phyloP scores from a whole-genome alignment of 2,797 vertebrate species.

The Rhadinocentrus ornatus region DNA sequence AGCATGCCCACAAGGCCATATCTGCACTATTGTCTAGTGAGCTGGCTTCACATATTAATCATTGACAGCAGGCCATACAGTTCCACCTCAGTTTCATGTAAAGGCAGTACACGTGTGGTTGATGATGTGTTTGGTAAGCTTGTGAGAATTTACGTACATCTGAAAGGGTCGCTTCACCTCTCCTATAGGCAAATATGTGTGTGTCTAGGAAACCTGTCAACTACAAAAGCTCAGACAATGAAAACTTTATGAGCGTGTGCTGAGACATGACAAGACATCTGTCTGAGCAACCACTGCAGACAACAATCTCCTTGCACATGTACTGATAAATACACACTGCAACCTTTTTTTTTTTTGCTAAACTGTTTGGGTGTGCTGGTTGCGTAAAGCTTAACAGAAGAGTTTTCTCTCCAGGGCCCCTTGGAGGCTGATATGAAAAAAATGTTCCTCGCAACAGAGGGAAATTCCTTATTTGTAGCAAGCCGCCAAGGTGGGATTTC shows the following conservation, averaged over 20 bases:
- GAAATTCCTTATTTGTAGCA: conserved; percentile 76
- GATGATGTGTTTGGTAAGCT: conserved; percentile 16
- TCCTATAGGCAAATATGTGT: conserved; percentile 35
- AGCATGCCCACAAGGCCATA: conserved; percentile 1
- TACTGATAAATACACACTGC: conserved; percentile 28
- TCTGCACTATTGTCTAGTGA: conserved; percentile 21
- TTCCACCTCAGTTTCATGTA: conserved; percentile 3
- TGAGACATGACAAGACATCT: conserved; percentile 59
- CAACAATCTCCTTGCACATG: conserved; percentile 24
- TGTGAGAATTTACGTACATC: conserved; percentile 54
- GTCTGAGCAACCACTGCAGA: conserved; percentile 43
- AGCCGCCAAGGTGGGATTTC: conserved; percentile 56
- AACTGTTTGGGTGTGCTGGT: conserved; percentile 59
- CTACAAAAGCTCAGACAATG: conserved; percentile 38
- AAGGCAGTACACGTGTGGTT: conserved; percentile 46
- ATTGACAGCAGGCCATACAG: conserved; percentile 50
- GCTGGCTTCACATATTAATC: conserved; percentile 45
- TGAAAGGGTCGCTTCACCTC: conserved; percentile 41
- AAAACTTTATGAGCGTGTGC: conserved; percentile 43
- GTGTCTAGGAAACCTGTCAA: conserved; percentile 28
- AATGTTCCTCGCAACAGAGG: conserved; percentile 70
- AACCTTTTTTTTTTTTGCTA: conserved; percentile 36
- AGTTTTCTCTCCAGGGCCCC: conserved; percentile 68
- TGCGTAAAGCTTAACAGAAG: conserved; percentile 40
- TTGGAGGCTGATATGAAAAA: conserved; percentile 70